phyloP scores from a whole-genome alignment of 1,140 invertebrate genomes.

The Cotesia glomerata region DNA sequence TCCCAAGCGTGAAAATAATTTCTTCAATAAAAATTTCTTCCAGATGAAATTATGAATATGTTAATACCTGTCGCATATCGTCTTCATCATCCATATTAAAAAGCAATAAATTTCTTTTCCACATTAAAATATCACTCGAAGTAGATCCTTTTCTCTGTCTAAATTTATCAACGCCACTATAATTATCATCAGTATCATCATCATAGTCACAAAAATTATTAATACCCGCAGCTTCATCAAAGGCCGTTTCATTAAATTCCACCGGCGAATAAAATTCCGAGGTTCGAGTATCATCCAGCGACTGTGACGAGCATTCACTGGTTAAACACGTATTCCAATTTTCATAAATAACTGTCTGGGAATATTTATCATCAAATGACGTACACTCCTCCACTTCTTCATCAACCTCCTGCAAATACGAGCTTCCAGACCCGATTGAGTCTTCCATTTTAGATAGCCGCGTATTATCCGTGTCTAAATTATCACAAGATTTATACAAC shows the following conservation, averaged over 20 bases:
- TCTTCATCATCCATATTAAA: slow-evolving; percentile 28
- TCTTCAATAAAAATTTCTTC: no score
- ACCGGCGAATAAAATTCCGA: slow-evolving; percentile 19
- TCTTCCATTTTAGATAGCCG: not conserved
- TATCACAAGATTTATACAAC: slow-evolving; percentile 26
- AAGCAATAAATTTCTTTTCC: slow-evolving; percentile 30
- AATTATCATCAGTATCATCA: slow-evolving; percentile 15
- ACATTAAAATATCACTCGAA: slow-evolving; percentile 30
- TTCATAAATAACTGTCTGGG: slow-evolving; percentile 13
- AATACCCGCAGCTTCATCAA: not conserved
- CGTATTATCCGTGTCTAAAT: not conserved
- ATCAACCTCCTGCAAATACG: not conserved
- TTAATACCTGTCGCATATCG: slow-evolving; percentile 27
- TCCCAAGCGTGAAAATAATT: no score
- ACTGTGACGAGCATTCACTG: slow-evolving; percentile 17
- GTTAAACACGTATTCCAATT: slow-evolving; percentile 16
- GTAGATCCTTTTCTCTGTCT: slow-evolving; percentile 29
- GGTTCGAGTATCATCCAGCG: slow-evolving; percentile 7
- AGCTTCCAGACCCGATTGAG: slow-evolving; percentile 18
- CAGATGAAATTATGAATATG: not conserved
- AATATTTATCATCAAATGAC: slow-evolving; percentile 16
- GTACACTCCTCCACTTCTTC: slow-evolving; percentile 19
- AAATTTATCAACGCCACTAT: slow-evolving; percentile 9
- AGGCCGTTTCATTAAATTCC: slow-evolving; percentile 11
- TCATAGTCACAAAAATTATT: not conserved